Percentiles rank a stretch among this genome's conserved stretches.
Evolutionary conservation across 2,797 vertebrate species (phyloP).

Genomic region (Naso thynnoides): DNA sequence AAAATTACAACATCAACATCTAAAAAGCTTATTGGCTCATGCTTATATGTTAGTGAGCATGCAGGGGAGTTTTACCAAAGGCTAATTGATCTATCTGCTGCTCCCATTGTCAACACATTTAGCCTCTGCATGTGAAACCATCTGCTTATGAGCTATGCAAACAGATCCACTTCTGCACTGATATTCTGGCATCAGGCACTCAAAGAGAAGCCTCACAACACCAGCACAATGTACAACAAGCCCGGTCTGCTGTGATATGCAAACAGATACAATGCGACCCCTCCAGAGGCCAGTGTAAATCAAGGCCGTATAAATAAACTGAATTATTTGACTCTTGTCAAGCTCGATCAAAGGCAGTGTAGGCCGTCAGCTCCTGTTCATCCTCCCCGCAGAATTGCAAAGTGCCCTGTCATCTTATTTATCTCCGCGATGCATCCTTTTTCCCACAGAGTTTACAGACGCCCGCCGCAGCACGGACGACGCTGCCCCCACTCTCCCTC

Average conservation of each 20-base stretch:
- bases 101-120: constrained; percentile 2
- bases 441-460: constrained; percentile 34
- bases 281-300: constrained; percentile 26
- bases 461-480: constrained; percentile 1
- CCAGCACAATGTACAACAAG: constrained; percentile 18
- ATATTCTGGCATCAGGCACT: constrained; percentile 7
- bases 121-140: not conserved
- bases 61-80: not conserved
- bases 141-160: constrained; percentile 5
- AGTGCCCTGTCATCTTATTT: constrained; percentile 45
- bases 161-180: not conserved
- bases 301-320: constrained; percentile 30
- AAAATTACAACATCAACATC: not conserved
- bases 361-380: constrained; percentile 26
- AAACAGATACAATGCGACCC: constrained; percentile 38
- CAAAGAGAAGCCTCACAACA: not conserved
- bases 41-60: not conserved
- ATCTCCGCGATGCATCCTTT: constrained; percentile 45
- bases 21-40: not conserved
- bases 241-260: constrained; percentile 23
- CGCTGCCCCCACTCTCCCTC: not conserved
- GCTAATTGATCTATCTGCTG: not conserved
- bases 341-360: constrained; percentile 47
- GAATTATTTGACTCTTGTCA: constrained; percentile 38
- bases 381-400: constrained; percentile 35